These are phyloP conservation scores for Crioceris asparagi DNA, from an alignment of 2,888 invertebrate species.

Conservation along the genomic window DNA sequence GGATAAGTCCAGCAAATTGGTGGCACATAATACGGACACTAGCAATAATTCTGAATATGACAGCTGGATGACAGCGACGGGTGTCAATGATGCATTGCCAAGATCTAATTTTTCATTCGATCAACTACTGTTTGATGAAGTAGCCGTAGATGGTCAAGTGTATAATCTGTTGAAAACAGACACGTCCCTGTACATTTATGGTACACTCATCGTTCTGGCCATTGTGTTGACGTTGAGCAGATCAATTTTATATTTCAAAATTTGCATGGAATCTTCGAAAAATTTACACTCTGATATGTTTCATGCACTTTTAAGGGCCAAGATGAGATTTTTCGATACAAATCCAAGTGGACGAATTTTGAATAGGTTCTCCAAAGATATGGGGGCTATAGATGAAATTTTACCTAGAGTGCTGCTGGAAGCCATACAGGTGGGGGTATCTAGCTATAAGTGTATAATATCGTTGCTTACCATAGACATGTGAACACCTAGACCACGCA, in stretches of 20 bases:
- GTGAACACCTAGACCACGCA: too few species aligned
- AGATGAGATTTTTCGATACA: slow-evolving; percentile 67
- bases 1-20: too few species aligned
- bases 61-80: too few species aligned
- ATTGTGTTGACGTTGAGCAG: slow-evolving; percentile 49
- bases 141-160: not conserved
- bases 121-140: not conserved
- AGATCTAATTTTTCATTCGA: too few species aligned
- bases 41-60: slow-evolving; percentile 2
- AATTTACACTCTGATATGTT: slow-evolving; percentile 71
- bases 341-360: slow-evolving; percentile 74
- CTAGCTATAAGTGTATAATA: too few species aligned
- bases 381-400: slow-evolving; percentile 67
- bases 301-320: slow-evolving; percentile 47
- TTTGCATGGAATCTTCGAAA: slow-evolving; percentile 65
- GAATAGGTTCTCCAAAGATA: slow-evolving; percentile 72
- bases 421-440: slow-evolving; percentile 42
- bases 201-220: slow-evolving; percentile 43
- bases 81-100: too few species aligned
- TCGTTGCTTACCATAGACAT: too few species aligned
- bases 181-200: slow-evolving; percentile 41
- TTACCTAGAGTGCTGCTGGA: slow-evolving; percentile 55
- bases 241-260: slow-evolving; percentile 59
- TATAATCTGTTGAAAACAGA: slow-evolving; percentile 17
- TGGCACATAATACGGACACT: not conserved